Conservation (phyloP, 1,140 invertebrate genomes). For the Hesperophylax magnus region DNA sequence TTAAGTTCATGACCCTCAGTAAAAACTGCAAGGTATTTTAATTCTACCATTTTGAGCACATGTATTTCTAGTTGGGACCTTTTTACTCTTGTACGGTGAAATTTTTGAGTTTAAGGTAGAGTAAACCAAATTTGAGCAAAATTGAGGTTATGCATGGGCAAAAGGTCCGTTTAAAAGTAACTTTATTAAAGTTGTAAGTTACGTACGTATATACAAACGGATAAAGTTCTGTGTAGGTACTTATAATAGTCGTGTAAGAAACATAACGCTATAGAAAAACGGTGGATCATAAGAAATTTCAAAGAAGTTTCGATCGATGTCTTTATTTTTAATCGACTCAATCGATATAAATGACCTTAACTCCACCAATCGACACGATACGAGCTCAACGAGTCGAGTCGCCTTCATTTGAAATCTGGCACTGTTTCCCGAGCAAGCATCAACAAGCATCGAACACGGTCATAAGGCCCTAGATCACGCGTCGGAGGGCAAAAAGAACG, state of each 20-base stretch:
- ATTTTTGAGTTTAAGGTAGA: background rate
- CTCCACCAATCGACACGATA: constrained; percentile 18
- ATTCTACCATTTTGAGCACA: too few species aligned
- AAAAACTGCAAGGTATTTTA: too few species aligned
- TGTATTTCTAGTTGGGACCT: too few species aligned
- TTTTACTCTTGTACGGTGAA: too few species aligned
- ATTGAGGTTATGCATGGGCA: constrained; percentile 1
- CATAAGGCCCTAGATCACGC: constrained; percentile 28
- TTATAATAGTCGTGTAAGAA: too few species aligned
- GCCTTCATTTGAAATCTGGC: constrained; percentile 18
- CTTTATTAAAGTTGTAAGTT: too few species aligned
- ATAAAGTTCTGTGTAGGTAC: too few species aligned
- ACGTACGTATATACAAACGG: too few species aligned
- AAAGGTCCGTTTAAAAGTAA: background rate
- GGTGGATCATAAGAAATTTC: too few species aligned
- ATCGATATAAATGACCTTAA: background rate
- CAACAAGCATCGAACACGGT: constrained; percentile 21
- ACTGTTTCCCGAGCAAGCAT: background rate
- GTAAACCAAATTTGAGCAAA: background rate
- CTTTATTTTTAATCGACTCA: constrained; percentile 1
- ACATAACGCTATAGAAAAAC: too few species aligned
- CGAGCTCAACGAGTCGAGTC: background rate
- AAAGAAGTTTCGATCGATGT: background rate
- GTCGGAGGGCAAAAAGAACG: constrained; percentile 34
- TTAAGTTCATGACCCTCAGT: too few species aligned